Conservation (phyloP, 1,140 invertebrate species). For the Drosophila melanica region DNA sequence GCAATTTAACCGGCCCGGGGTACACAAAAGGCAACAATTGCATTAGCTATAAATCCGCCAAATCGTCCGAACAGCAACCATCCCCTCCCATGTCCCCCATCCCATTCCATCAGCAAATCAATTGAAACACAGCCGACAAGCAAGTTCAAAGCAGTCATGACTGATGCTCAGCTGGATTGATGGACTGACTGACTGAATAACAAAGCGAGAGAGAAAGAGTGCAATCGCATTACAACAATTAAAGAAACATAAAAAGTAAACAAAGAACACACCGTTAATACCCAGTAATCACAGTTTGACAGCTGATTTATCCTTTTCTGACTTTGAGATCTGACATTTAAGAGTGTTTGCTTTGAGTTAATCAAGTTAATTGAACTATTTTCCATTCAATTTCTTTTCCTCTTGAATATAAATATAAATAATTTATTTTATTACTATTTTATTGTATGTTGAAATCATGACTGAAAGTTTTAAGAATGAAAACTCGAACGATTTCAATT, state of each 20-base stretch:
- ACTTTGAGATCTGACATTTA: not conserved
- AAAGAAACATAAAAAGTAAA: constrained; percentile 29
- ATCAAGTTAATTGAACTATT: too few relatives aligned
- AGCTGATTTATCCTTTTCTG: too few relatives aligned
- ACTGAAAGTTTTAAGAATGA: too few relatives aligned
- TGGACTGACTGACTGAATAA: constrained; percentile 12
- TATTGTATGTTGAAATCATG: too few relatives aligned
- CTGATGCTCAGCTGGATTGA: constrained; percentile 28
- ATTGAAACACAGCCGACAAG: constrained; percentile 25
- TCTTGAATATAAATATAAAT: too few relatives aligned
- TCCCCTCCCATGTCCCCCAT: not conserved
- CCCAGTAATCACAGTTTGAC: not conserved
- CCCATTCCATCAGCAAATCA: constrained; percentile 13
- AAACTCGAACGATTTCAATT: too few relatives aligned
- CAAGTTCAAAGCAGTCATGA: constrained; percentile 28
- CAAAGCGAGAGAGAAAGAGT: constrained; percentile 6
- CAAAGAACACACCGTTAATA: constrained; percentile 4
- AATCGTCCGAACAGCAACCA: not conserved
- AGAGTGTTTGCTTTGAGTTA: not conserved
- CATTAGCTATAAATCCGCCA: constrained; percentile 33
- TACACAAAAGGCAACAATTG: constrained; percentile 27
- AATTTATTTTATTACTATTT: too few relatives aligned
- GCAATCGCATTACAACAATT: constrained; percentile 74
- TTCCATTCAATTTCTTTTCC: too few relatives aligned
- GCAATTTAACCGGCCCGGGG: constrained; percentile 23